Percentiles rank a stretch among this genome's conserved stretches.
phyloP scores from a whole-genome alignment of 2,113 vertebrate genomes.

The Pterocles burchelli region DNA sequence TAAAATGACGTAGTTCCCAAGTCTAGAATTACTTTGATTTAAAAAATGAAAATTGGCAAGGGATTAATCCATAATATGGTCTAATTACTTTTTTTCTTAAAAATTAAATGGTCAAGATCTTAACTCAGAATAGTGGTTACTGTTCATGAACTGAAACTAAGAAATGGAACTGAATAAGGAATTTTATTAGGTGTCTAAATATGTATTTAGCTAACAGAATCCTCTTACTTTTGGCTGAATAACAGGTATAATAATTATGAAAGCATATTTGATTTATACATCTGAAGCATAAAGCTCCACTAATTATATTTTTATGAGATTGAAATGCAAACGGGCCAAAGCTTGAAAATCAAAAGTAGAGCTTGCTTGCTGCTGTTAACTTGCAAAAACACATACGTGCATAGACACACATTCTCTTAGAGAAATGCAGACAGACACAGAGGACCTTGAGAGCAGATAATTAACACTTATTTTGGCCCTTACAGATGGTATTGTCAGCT shows the following conservation, averaged over 20 bases:
- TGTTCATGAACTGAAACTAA: conserved; percentile 55
- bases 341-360: conserved; percentile 53
- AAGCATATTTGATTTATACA: conserved; percentile 56
- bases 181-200: conserved; percentile 62
- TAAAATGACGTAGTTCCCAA: conserved; percentile 57
- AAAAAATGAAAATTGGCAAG: conserved; percentile 71
- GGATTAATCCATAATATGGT: conserved; percentile 65
- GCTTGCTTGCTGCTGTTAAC: conserved; percentile 38
- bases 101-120: conserved; percentile 69
- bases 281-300: conserved; percentile 26
- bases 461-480: not conserved
- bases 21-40: conserved; percentile 69
- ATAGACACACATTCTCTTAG: not conserved
- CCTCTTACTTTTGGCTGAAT: conserved; percentile 58
- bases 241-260: conserved; percentile 61
- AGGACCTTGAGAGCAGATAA: not conserved
- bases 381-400: not conserved
- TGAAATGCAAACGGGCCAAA: conserved; percentile 60
- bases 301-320: conserved; percentile 56
- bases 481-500: conserved; percentile 3
- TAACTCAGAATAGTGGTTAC: conserved; percentile 46
- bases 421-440: not conserved
- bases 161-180: conserved; percentile 12
- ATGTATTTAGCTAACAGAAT: conserved; percentile 69
- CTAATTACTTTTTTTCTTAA: conserved; percentile 65